Conservation (phyloP, 2,888 invertebrate species). For the Fabriciana adippe region DNA sequence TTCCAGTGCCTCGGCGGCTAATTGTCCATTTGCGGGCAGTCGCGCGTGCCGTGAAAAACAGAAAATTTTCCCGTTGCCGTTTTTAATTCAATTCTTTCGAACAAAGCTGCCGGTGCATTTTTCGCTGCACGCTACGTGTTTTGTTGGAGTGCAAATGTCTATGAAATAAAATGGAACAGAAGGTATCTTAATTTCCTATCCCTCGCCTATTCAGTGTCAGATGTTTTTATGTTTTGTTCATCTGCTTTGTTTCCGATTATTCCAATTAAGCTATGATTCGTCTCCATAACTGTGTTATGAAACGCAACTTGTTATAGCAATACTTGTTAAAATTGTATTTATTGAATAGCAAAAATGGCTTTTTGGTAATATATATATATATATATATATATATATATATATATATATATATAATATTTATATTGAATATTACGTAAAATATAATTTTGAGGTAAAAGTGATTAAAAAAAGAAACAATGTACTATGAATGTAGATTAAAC, state of each 20-base stretch:
- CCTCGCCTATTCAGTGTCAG: slow-evolving; percentile 41
- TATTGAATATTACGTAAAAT: too few species aligned
- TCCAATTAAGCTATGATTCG: background rate
- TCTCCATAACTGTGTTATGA: background rate
- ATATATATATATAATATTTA: too few species aligned
- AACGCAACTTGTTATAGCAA: background rate
- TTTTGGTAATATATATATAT: too few species aligned
- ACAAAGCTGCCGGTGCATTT: slow-evolving; percentile 57
- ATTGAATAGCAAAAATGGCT: too few species aligned
- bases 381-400: too few species aligned
- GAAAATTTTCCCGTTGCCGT: slow-evolving; percentile 67
- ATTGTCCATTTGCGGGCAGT: slow-evolving; percentile 78
- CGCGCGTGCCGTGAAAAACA: slow-evolving; percentile 70
- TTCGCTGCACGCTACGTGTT: slow-evolving; percentile 51
- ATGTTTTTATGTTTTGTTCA: slow-evolving; percentile 1
- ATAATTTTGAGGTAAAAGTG: too few species aligned
- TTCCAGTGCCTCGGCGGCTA: slow-evolving; percentile 55
- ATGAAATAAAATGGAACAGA: slow-evolving; percentile 65
- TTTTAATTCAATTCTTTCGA: slow-evolving; percentile 77
- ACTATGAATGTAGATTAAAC: too few species aligned
- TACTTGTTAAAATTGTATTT: too few species aligned
- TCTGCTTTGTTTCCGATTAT: background rate
- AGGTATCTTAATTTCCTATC: slow-evolving; percentile 67
- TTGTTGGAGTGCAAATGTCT: slow-evolving; percentile 57
- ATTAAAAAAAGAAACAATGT: too few species aligned